phyloP scores from a whole-genome alignment of 2,113 vertebrate species.

The cattle (Bos taurus) region DNA sequence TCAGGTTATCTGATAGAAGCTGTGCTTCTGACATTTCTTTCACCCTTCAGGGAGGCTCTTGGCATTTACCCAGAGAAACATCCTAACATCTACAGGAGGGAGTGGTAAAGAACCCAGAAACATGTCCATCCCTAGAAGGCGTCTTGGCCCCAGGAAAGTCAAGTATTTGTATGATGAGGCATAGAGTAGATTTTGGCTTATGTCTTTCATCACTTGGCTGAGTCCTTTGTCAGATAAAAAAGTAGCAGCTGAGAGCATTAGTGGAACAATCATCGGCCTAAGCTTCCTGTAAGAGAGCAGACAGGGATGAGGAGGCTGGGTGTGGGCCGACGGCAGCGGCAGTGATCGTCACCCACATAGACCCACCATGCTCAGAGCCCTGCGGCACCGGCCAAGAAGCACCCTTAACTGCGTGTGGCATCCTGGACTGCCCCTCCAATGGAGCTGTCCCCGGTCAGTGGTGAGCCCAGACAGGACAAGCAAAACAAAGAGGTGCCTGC shows the following conservation, averaged over 20 bases:
- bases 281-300: not conserved
- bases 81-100: not conserved
- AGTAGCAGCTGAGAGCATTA: constrained; percentile 19
- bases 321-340: not conserved
- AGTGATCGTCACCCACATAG: not conserved
- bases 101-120: constrained; percentile 10
- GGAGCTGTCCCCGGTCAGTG: not conserved
- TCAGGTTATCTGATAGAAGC: not conserved
- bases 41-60: constrained; percentile 26
- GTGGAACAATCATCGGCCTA: not conserved
- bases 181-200: constrained; percentile 31
- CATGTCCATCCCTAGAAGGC: constrained; percentile 16
- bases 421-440: not conserved
- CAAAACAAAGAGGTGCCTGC: not conserved
- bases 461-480: not conserved
- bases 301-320: not conserved
- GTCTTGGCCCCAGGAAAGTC: constrained; percentile 23
- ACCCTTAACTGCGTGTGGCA: not conserved
- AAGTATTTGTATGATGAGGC: constrained; percentile 30
- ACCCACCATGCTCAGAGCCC: not conserved
- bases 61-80: constrained; percentile 46
- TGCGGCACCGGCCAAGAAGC: not conserved
- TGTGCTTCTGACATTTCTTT: constrained; percentile 27
- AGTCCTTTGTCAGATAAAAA: constrained; percentile 41
- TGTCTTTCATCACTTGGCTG: constrained; percentile 35